Percentiles rank a stretch among this genome's conserved stretches.
Conservation (phyloP, 1,140 invertebrate genomes). For the Atta colombica region DNA sequence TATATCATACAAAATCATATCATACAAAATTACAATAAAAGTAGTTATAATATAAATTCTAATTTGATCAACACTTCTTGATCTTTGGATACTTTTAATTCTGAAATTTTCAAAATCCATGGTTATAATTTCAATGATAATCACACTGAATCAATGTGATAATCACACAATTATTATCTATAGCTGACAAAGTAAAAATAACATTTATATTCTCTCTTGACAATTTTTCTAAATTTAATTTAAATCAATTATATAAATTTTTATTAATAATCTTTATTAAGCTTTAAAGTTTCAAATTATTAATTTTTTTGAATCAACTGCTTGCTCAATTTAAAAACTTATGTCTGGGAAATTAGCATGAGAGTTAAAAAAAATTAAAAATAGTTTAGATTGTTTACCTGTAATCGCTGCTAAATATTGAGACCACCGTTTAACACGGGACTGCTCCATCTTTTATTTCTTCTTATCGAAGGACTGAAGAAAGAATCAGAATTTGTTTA, state of each 20-base stretch:
- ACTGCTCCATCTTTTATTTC: slow-evolving; percentile 79
- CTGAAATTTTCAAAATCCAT: not conserved
- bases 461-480: slow-evolving; percentile 71
- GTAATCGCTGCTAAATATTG: slow-evolving; percentile 83
- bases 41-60: not conserved
- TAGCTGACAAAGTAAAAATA: not conserved
- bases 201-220: not conserved
- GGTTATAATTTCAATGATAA: not conserved
- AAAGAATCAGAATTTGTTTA: not conserved
- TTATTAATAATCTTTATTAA: not conserved
- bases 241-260: slow-evolving; percentile 9
- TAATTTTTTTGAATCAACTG: not conserved
- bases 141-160: not conserved
- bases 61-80: not conserved
- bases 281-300: slow-evolving; percentile 7
- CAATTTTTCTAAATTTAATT: not conserved
- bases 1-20: too few species aligned
- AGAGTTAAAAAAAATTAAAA: slow-evolving; percentile 1
- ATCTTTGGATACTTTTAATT: not conserved
- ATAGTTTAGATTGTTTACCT: slow-evolving; percentile 73
- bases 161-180: not conserved
- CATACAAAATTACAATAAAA: not conserved
- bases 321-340: too few species aligned
- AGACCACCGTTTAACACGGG: slow-evolving; percentile 78
- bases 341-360: too few species aligned